Evolutionary conservation across 1,140 invertebrate species (phyloP).

Genomic region (Teleopsis dalmanni): DNA sequence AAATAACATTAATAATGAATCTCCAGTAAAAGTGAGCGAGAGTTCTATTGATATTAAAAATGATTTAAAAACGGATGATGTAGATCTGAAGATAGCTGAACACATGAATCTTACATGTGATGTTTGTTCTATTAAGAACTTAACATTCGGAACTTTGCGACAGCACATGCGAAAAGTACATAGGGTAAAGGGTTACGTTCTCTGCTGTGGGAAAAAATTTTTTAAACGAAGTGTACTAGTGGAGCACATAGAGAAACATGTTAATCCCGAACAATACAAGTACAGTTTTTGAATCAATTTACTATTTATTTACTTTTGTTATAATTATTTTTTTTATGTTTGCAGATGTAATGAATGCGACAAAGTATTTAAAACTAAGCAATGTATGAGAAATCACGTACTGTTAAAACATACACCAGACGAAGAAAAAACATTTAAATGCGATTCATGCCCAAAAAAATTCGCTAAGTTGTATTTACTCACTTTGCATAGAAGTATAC

Average conservation of each 20-base stretch:
- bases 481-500: neutral
- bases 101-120: slow-evolving; percentile 1
- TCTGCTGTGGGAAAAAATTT: slow-evolving; percentile 33
- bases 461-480: slow-evolving; percentile 18
- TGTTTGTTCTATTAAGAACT: neutral
- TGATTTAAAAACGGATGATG: slow-evolving; percentile 1
- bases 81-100: slow-evolving; percentile 2
- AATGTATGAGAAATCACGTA: slow-evolving; percentile 31
- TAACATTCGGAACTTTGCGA: slow-evolving; percentile 1
- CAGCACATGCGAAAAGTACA: slow-evolving; percentile 34
- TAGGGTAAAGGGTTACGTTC: slow-evolving; percentile 26
- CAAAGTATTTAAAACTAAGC: slow-evolving; percentile 34
- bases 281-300: slow-evolving; percentile 3
- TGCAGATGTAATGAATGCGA: slow-evolving; percentile 32
- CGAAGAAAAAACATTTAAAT: slow-evolving; percentile 32
- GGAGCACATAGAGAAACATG: slow-evolving; percentile 33
- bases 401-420: slow-evolving; percentile 32
- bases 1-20: neutral
- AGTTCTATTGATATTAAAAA: neutral
- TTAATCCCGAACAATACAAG: slow-evolving; percentile 39
- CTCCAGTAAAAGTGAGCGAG: neutral
- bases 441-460: slow-evolving; percentile 34
- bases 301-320: neutral
- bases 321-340: neutral
- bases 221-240: slow-evolving; percentile 31